Percentiles rank a stretch among this genome's conserved stretches.
These are phyloP conservation scores for Aspiorhynchus laticeps DNA, from an alignment of 2,113 vertebrate species.

Conservation along the genomic window DNA sequence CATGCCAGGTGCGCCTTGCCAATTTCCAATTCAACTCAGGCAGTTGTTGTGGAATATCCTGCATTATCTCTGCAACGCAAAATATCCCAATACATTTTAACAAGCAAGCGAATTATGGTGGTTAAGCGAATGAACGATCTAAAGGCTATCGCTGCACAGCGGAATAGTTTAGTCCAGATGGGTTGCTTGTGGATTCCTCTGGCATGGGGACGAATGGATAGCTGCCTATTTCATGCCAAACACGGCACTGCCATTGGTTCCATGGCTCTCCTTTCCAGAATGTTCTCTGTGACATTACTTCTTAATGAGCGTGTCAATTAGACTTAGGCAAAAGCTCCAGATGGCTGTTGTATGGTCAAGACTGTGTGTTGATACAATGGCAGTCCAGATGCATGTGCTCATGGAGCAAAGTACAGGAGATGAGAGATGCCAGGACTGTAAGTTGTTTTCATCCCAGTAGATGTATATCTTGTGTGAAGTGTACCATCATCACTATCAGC, in stretches of 20 bases:
- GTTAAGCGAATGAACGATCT: slow-evolving; percentile 28
- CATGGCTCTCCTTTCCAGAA: slow-evolving; percentile 46
- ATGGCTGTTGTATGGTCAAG: slow-evolving; percentile 52
- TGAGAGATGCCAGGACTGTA: slow-evolving; percentile 20
- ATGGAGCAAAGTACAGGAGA: slow-evolving; percentile 2
- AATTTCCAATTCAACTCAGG: slow-evolving; percentile 45
- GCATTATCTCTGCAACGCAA: slow-evolving; percentile 22
- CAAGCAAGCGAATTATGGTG: slow-evolving; percentile 16
- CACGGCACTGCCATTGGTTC: slow-evolving; percentile 26
- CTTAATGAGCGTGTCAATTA: slow-evolving; percentile 51
- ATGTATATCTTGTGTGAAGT: slow-evolving; percentile 12
- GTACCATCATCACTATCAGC: neutral
- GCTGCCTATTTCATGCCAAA: slow-evolving; percentile 52
- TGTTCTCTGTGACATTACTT: slow-evolving; percentile 55
- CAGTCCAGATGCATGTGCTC: slow-evolving; percentile 51
- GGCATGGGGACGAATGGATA: slow-evolving; percentile 29
- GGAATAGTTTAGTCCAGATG: slow-evolving; percentile 54
- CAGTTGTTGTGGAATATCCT: slow-evolving; percentile 29
- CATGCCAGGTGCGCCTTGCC: slow-evolving; percentile 28
- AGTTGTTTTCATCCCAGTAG: slow-evolving; percentile 18
- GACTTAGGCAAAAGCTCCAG: slow-evolving; percentile 53
- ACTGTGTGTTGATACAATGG: slow-evolving; percentile 46
- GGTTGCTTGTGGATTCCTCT: slow-evolving; percentile 44
- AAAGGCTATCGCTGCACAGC: neutral
- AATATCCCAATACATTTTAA: slow-evolving; percentile 26